Base-by-base conservation (phyloP, 2,888 invertebrate genomes). In the Heteropelma amictum region DNA sequence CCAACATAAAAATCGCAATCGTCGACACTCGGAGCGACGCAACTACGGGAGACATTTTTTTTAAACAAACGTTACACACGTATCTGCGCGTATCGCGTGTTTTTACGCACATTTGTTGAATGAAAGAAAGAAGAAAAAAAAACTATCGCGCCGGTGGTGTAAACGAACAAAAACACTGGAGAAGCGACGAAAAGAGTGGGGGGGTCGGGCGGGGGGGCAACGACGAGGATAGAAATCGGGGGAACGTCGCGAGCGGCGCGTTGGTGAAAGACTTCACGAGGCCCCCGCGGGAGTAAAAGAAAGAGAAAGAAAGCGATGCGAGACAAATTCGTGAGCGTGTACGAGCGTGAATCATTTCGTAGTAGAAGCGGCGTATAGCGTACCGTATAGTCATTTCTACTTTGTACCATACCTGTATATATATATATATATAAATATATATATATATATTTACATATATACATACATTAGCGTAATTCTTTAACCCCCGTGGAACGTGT, bases 181-280 rank as follows among this genome's bases (percentile, higher is more conserved):
- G 49, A 68, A 68, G 47, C 28, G 42, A 17, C 58, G 47, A 47
- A 21, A 8, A 12, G n/a, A 17, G 26, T 21, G 7, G 45, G 47
- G 6, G 54, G n/a, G n/a, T n/a, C 12, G 12, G 30, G 53, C 7
- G 28, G 26, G 19, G 19, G 54, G 8, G 14, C 35, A 58, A 35
- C 26, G 23, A 67, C 45, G 56, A 7, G 42, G 10, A 28, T 2
- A 38, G 51, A 12, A 12, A 21, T n/a, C n/a, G n/a, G 38, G 38
- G 23, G 47, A 14, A 23, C 14, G 14, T 10, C 23, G 58, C 49
- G 58, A 12, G 65, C 45, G 21, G 23, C 47, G 47, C 21, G 47
- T 47, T 54, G 47, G 65, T 61, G 64, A 61, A 72, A 67, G 67
- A 72, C 67, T 67, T 69, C 51, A 69, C 67, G 72, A 67, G 72